A percentile compares a stretch with the other conserved stretches of the same genome.
Conservation (phyloP, 2,797 vertebrate species). For the Numenius phaeopus region DNA sequence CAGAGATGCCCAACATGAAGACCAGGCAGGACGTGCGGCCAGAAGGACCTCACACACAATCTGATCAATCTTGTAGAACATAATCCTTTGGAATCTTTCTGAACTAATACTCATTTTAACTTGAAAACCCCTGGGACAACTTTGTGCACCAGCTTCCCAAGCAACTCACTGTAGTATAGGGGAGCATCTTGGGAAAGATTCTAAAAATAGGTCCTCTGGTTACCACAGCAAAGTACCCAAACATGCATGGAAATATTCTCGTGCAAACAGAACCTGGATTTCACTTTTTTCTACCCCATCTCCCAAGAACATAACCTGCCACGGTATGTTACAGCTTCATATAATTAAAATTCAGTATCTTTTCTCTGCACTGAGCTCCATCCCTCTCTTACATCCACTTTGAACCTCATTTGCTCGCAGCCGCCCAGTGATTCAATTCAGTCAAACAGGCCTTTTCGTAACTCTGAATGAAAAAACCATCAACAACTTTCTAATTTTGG, state of each 20-base stretch:
- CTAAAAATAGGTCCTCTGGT: slow-evolving; percentile 69
- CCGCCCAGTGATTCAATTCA: not conserved
- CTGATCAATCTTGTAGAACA: not conserved
- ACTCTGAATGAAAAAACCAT: not conserved
- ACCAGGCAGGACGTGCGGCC: not conserved
- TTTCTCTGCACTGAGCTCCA: not conserved
- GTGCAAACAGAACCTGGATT: slow-evolving; percentile 56
- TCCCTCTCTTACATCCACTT: not conserved
- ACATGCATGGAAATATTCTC: slow-evolving; percentile 69
- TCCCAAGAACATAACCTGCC: not conserved
- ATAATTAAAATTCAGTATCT: not conserved
- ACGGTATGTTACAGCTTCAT: not conserved
- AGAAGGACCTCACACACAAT: not conserved
- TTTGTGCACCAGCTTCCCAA: not conserved
- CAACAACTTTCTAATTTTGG: not conserved
- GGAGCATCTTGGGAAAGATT: slow-evolving; percentile 59
- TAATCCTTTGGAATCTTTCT: not conserved
- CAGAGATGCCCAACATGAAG: not conserved
- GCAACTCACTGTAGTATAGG: not conserved
- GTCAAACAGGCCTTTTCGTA: not conserved
- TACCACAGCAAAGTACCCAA: slow-evolving; percentile 75
- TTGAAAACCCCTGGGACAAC: not conserved
- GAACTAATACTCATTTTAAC: not conserved
- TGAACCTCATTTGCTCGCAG: not conserved
- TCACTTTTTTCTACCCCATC: not conserved